Base-by-base conservation (phyloP, 2,113 vertebrate genomes). In the Gymnogyps californianus region DNA sequence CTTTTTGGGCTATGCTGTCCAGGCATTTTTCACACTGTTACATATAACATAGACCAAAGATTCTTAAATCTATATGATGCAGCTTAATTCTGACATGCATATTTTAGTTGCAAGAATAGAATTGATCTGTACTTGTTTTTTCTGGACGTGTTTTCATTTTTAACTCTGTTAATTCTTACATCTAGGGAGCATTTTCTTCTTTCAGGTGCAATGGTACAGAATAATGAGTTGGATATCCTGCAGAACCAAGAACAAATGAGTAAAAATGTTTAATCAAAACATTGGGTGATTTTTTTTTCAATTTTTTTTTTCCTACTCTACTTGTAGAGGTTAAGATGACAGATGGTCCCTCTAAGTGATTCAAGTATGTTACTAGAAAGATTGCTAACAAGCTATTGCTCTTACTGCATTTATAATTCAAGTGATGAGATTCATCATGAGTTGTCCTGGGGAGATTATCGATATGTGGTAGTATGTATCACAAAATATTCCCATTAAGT, bases 391-490 rank as follows among this genome's bases (percentile, higher is more conserved):
- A 62, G 19, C 26, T 89, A 6, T 52, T 58, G 13, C 38, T 88
- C 28, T 47, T 89, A 20, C 9, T 82, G 38, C 36, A 34, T 75
- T 88, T 75, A 19, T 51, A 38, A 51, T 84, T 91, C 25, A 57
- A 49, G 26, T 51, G 59, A 28, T 42, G 61, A 85, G 57, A 54
- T 46, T 76, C 2, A 7, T 16, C 14, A 66, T 69, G 58, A 44
- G 8, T 38, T 81, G 18, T 77, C 87, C 49, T 87, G 67, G 46
- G 31, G 67, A 69, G 52, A 47, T 61, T 83, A 77, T 44, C 6
- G 4, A 40, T 80, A 55, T 0, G 0, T n/a, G 57, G n/a, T 72
- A 86, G 31, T 44, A 57, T 1, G 0, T 49, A 40, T 82, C 83
- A 59, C 71, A 81, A 34, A 92, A 77, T 47, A 74, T 10, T 86